phyloP scores from a whole-genome alignment of 2,797 vertebrate genomes.

The Sardinella longiceps region DNA sequence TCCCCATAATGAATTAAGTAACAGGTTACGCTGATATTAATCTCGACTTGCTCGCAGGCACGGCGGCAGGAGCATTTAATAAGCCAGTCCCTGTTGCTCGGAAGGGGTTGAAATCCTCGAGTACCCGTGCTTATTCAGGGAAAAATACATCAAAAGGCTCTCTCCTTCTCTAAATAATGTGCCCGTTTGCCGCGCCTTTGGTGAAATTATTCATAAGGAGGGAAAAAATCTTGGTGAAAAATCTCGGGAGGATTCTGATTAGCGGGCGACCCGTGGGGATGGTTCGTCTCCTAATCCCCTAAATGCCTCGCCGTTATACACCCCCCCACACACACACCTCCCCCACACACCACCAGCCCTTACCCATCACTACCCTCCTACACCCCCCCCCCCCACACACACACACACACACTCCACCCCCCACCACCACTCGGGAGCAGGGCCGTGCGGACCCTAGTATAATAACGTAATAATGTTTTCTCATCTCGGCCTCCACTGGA shows the following conservation, averaged over 20 bases:
- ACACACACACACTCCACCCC: too few species aligned
- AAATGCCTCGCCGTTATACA: constrained; percentile 86
- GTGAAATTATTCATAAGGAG: constrained; percentile 98
- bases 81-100: constrained; percentile 94
- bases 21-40: constrained; percentile 99
- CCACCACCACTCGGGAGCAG: constrained; percentile 70
- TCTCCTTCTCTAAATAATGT: constrained; percentile 87
- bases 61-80: constrained; percentile 99
- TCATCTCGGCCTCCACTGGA: constrained; percentile 72
- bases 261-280: constrained; percentile 96
- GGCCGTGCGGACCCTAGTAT: constrained; percentile 83
- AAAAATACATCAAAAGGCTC: constrained; percentile 64
- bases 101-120: constrained; percentile 95
- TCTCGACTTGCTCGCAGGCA: constrained; percentile 99
- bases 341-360: not conserved
- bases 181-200: constrained; percentile 89
- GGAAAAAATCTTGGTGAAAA: constrained; percentile 82
- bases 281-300: constrained; percentile 88
- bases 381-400: constrained; percentile 73
- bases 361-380: not conserved
- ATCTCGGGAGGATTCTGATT: constrained; percentile 96
- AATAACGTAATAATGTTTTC: constrained; percentile 86
- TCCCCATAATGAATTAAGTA: constrained; percentile 99
- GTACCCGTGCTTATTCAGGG: constrained; percentile 86
- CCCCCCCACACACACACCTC: constrained; percentile 65